Conservation (phyloP, 2,113 vertebrate genomes). For the Poeciliopsis retropinna region DNA sequence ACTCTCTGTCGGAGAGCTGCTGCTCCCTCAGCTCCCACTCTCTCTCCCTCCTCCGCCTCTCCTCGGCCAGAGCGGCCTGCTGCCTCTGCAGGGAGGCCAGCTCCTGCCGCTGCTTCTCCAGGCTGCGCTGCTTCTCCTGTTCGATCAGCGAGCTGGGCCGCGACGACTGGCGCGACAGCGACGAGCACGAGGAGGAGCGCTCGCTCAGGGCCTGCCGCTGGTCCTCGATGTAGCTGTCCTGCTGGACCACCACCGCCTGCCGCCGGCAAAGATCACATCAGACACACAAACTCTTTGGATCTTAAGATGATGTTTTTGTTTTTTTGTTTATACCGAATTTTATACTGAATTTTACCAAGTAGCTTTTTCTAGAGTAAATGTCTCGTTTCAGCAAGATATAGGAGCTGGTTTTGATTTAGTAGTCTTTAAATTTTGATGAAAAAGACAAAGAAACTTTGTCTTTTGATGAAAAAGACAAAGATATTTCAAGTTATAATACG, state of each 20-base stretch:
- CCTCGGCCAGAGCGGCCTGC: slow-evolving; percentile 89
- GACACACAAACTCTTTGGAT: not conserved
- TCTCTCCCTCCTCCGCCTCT: slow-evolving; percentile 82
- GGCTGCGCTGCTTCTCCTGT: slow-evolving; percentile 96
- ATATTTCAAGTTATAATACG: no score
- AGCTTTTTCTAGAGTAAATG: no score
- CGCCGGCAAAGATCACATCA: not conserved
- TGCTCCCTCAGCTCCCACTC: slow-evolving; percentile 87
- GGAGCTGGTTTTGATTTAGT: no score
- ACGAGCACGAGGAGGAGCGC: slow-evolving; percentile 67
- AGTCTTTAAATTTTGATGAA: no score
- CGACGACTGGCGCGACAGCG: slow-evolving; percentile 70
- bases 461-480: no score
- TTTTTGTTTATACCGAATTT: no score
- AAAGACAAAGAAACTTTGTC: no score
- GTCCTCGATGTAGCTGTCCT: slow-evolving; percentile 95
- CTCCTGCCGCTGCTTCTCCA: slow-evolving; percentile 96
- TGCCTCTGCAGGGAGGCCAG: slow-evolving; percentile 90
- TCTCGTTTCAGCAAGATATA: no score
- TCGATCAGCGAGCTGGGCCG: slow-evolving; percentile 89
- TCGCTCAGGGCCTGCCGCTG: slow-evolving; percentile 89
- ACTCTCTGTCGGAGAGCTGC: slow-evolving; percentile 83
- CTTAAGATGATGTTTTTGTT: not conserved
- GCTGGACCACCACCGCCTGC: slow-evolving; percentile 92
- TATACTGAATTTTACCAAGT: no score